phyloP scores from a whole-genome alignment of 2,888 invertebrate genomes.

The Cryptophagus acutangulus region DNA sequence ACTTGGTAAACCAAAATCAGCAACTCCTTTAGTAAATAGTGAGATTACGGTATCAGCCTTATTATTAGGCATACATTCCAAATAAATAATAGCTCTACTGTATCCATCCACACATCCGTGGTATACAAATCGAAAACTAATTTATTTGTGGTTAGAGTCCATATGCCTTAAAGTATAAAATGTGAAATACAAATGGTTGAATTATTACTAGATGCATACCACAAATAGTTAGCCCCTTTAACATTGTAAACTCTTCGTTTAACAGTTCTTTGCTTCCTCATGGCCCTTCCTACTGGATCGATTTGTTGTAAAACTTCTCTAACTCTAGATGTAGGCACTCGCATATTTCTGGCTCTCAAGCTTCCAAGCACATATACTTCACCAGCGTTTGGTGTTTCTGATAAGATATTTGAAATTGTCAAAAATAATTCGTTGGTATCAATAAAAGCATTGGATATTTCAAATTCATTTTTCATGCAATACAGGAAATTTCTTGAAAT shows the following conservation, averaged over 20 bases:
- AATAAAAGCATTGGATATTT: constrained; percentile 1
- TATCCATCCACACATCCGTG: constrained; percentile 20
- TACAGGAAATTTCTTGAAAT: constrained; percentile 12
- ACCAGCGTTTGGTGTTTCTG: constrained; percentile 11
- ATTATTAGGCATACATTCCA: constrained; percentile 17
- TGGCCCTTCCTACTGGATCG: constrained; percentile 13
- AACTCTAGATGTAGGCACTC: constrained; percentile 13
- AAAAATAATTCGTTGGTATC: constrained; percentile 9
- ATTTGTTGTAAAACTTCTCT: constrained; percentile 9
- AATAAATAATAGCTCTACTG: constrained; percentile 18
- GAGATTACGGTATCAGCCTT: constrained; percentile 15
- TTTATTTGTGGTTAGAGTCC: constrained; percentile 18
- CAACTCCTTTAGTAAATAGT: constrained; percentile 14
- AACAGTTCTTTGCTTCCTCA: constrained; percentile 6
- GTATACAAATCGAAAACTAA: constrained; percentile 14
- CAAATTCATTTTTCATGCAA: constrained; percentile 6
- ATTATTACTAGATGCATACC: constrained; percentile 7
- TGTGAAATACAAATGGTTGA: too few species aligned
- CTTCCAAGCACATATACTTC: constrained; percentile 15
- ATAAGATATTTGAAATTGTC: constrained; percentile 11
- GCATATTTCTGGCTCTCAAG: constrained; percentile 11
- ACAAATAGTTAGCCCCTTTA: constrained; percentile 16
- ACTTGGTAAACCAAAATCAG: constrained; percentile 17
- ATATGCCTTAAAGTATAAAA: constrained; percentile 20
- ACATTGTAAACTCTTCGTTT: constrained; percentile 13